Evolutionary conservation across 2,888 invertebrate species (phyloP), one percentile per base, ranked within the genome.

Genomic region (Plagiodera versicolora): DNA sequence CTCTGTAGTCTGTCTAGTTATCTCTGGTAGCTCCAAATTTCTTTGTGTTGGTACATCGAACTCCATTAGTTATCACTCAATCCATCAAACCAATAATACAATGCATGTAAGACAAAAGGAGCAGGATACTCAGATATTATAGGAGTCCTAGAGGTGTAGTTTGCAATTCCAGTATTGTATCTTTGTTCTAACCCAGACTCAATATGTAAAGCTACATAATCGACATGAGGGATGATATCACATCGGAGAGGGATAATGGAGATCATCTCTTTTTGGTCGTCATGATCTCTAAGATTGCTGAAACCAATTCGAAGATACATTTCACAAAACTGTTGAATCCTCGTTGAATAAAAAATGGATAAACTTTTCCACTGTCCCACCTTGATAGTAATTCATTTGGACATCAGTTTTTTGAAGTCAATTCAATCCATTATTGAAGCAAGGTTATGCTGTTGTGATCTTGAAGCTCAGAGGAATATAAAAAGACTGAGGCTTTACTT

Each of bases 401-500:
- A n/a, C n/a, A n/a, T n/a, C n/a, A n/a, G n/a, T n/a, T n/a, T n/a
- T n/a, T n/a, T n/a, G n/a, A n/a, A n/a, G n/a, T n/a, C n/a, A n/a
- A n/a, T n/a, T n/a, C n/a, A n/a, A n/a, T n/a, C n/a, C n/a, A n/a
- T n/a, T n/a, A n/a, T n/a, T n/a, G n/a, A n/a, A n/a, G n/a, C n/a
- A n/a, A n/a, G n/a, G n/a, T n/a, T n/a, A n/a, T n/a, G n/a, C n/a
- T n/a, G n/a, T n/a, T n/a, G n/a, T n/a, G n/a, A n/a, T n/a, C n/a
- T n/a, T n/a, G n/a, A 28, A 28, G 28, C 28, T 8, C 45, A 18
- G 54, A 52, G 14, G 50, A 50, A 50, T 50, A 50, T 30, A 19
- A 24, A 50, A 19, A 1, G 50, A 50, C 30, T 24, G 17, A 30
- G 28, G 32, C 11, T 30, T 24, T 48, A 48, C 48, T 48, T 48